phyloP scores from a whole-genome alignment of 2,797 vertebrate genomes.

The Hybognathus amarus region DNA sequence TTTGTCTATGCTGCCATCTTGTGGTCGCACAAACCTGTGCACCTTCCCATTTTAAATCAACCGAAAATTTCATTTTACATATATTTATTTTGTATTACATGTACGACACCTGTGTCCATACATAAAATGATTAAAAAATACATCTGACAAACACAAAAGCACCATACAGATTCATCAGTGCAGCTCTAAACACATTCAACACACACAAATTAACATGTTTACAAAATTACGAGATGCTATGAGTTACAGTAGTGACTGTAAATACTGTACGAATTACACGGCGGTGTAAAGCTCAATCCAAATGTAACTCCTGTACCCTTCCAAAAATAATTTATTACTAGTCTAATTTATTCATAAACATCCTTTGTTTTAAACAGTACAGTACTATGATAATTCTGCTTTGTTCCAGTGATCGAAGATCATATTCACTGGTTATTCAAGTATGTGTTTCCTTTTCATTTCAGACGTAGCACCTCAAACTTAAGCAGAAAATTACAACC shows the following conservation, averaged over 20 bases:
- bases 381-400: conserved; percentile 70
- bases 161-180: conserved; percentile 25
- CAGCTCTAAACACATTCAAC: conserved; percentile 77
- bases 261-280: conserved; percentile 60
- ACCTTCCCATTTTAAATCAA: too few species aligned
- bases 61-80: not conserved
- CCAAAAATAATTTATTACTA: conserved; percentile 47
- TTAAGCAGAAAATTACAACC: conserved; percentile 19
- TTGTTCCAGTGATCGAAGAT: conserved; percentile 52
- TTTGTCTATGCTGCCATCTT: conserved; percentile 22
- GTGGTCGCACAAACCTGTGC: not conserved
- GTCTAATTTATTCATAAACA: conserved; percentile 17
- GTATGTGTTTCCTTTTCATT: conserved; percentile 36
- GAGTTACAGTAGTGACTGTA: conserved; percentile 61
- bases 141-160: conserved; percentile 17
- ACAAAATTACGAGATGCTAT: conserved; percentile 58
- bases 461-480: conserved; percentile 27
- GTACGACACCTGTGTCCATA: not conserved
- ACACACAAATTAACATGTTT: not conserved
- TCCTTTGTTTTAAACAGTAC: conserved; percentile 61
- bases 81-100: conserved; percentile 27
- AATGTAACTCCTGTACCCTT: conserved; percentile 3
- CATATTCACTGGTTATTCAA: conserved; percentile 68
- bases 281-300: conserved; percentile 58
- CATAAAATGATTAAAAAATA: conserved; percentile 1